Conservation (phyloP, 35 echinoderm and acorn worm species). For the Ophiothrix spiculata region DNA sequence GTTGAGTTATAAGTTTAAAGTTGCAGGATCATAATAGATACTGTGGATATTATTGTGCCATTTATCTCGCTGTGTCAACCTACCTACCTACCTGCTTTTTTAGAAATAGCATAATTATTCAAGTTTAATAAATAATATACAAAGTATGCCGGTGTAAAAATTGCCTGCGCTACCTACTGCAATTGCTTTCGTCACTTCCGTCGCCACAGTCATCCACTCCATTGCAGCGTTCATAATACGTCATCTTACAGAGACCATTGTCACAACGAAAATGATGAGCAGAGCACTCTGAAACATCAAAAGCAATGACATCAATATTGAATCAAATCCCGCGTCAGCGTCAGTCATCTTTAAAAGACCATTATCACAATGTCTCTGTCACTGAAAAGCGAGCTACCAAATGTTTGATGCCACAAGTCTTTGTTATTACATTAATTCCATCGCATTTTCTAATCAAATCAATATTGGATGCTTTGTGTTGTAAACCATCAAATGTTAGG, state of each 20-base stretch:
- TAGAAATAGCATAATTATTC: neutral
- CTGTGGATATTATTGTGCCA: neutral
- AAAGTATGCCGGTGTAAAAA: neutral
- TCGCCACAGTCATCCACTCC: conserved; percentile 56
- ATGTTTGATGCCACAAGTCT: too few species aligned
- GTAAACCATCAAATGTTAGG: too few species aligned
- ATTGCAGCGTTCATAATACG: conserved; percentile 27
- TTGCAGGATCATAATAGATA: neutral
- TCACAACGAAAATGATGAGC: conserved; percentile 28
- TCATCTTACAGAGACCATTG: conserved; percentile 27
- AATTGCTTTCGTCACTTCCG: conserved; percentile 51
- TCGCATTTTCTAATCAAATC: neutral
- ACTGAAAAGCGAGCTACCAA: neutral
- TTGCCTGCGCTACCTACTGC: conserved; percentile 38
- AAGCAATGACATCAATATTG: neutral
- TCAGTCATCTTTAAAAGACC: neutral
- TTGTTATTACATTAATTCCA: neutral
- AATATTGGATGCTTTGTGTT: neutral
- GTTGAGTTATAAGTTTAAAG: neutral
- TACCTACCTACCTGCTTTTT: neutral
- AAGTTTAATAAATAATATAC: neutral
- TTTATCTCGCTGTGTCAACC: neutral
- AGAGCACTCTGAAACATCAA: conserved; percentile 14
- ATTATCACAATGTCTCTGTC: neutral
- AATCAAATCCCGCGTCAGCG: neutral